phyloP scores from a whole-genome alignment of 2,113 vertebrate species.

The Trichomycterus rosablanca region DNA sequence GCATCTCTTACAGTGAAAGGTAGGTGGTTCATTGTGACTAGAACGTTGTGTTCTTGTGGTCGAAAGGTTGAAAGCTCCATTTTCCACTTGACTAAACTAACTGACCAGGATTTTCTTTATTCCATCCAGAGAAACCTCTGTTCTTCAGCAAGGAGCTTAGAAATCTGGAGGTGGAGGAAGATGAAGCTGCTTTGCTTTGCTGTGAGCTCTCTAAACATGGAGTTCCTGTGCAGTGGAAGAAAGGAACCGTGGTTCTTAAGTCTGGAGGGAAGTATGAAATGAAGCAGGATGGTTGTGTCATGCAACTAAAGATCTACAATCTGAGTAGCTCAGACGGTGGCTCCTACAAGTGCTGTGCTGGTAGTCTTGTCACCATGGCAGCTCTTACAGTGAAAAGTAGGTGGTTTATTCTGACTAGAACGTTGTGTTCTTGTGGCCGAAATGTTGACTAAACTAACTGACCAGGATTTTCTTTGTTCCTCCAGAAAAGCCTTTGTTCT shows the following conservation, averaged over 20 bases:
- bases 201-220: constrained; percentile 74
- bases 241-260: constrained; percentile 55
- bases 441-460: too few species aligned
- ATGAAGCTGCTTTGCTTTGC: constrained; percentile 65
- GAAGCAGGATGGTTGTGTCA: constrained; percentile 59
- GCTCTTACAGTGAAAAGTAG: constrained; percentile 70
- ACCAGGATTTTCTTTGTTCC: constrained; percentile 26
- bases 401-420: not conserved
- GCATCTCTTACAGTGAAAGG: constrained; percentile 63
- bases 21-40: not conserved
- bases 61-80: not conserved
- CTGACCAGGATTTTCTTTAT: constrained; percentile 24
- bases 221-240: constrained; percentile 72
- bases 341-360: constrained; percentile 71
- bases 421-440: not conserved
- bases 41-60: not conserved
- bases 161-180: constrained; percentile 76
- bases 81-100: too few species aligned
- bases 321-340: constrained; percentile 63
- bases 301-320: constrained; percentile 63
- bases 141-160: constrained; percentile 74
- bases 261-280: constrained; percentile 65
- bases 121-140: constrained; percentile 23
- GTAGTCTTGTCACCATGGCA: constrained; percentile 62
- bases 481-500: constrained; percentile 43